These are phyloP conservation scores for Erebia aethiops DNA, from an alignment of 2,888 invertebrate genomes.

Conservation along the genomic window DNA sequence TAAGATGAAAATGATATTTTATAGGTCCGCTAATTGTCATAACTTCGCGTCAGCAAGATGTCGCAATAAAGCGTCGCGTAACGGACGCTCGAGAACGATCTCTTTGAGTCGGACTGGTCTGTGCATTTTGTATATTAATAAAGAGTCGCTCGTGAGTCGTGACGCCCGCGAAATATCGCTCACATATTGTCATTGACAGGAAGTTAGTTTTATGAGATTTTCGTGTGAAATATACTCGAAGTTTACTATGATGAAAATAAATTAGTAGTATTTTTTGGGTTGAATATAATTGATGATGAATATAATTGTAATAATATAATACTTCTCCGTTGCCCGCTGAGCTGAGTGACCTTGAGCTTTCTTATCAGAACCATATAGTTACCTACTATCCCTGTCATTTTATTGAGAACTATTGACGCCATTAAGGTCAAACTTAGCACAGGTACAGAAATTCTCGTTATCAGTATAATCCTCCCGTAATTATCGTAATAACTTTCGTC, in stretches of 20 bases:
- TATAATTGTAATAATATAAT: too few species aligned
- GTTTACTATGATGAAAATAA: not conserved
- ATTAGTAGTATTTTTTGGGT: too few species aligned
- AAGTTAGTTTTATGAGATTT: not conserved
- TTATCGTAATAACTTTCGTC: too few species aligned
- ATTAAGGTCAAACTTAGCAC: too few species aligned
- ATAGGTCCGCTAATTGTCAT: not conserved
- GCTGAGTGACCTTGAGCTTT: too few species aligned
- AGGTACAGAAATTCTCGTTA: too few species aligned
- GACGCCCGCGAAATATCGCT: constrained; percentile 1
- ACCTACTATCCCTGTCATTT: too few species aligned
- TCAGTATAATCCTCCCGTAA: too few species aligned
- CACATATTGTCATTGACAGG: not conserved
- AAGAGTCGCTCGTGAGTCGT: not conserved
- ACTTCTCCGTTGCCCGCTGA: too few species aligned
- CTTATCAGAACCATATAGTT: too few species aligned
- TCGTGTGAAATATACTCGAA: not conserved
- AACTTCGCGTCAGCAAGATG: not conserved
- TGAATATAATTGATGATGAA: too few species aligned
- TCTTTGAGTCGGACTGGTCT: not conserved
- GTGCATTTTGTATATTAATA: constrained; percentile 12
- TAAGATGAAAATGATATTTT: not conserved
- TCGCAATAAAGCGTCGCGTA: constrained; percentile 3
- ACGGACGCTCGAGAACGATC: not conserved
- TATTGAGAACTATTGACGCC: too few species aligned